A percentile compares a stretch with the other conserved stretches of the same genome.
Evolutionary conservation across 1,140 invertebrate genomes (phyloP).

Genomic region (Drosophila virilis): DNA sequence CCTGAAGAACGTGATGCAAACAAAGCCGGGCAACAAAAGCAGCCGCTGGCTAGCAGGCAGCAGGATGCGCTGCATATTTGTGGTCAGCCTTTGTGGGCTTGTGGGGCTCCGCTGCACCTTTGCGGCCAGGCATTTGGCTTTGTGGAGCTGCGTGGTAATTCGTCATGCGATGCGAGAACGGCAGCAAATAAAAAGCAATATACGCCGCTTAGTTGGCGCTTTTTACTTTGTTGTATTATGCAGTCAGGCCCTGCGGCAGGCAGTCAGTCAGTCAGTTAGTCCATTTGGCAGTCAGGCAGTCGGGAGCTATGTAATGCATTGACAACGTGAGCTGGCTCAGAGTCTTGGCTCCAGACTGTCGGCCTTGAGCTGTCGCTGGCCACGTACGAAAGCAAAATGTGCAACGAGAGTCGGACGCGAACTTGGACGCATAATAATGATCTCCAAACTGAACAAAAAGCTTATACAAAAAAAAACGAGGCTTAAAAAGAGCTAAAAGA

Average conservation of each 20-base stretch:
- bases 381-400: slow-evolving; percentile 75
- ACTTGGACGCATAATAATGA: slow-evolving; percentile 75
- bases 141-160: slow-evolving; percentile 52
- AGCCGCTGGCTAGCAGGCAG: slow-evolving; percentile 19
- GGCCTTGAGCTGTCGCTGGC: slow-evolving; percentile 75
- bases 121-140: slow-evolving; percentile 43
- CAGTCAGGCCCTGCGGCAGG: slow-evolving; percentile 18
- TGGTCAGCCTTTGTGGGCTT: slow-evolving; percentile 48
- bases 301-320: slow-evolving; percentile 15
- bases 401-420: slow-evolving; percentile 50
- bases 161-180: slow-evolving; percentile 64
- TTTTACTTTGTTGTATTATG: slow-evolving; percentile 56
- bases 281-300: too few relatives aligned
- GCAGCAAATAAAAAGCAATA: slow-evolving; percentile 53
- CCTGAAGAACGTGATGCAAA: slow-evolving; percentile 65
- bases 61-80: slow-evolving; percentile 70
- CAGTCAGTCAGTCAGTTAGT: background rate
- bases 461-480: background rate
- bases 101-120: slow-evolving; percentile 8
- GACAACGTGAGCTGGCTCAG: slow-evolving; percentile 16
- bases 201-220: slow-evolving; percentile 75
- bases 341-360: slow-evolving; percentile 60
- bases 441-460: slow-evolving; percentile 22
- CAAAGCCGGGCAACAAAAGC: slow-evolving; percentile 40
- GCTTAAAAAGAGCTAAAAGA: background rate